These are phyloP conservation scores for Polyploca ridens DNA, from an alignment of 2,888 invertebrate genomes.

Conservation along the genomic window DNA sequence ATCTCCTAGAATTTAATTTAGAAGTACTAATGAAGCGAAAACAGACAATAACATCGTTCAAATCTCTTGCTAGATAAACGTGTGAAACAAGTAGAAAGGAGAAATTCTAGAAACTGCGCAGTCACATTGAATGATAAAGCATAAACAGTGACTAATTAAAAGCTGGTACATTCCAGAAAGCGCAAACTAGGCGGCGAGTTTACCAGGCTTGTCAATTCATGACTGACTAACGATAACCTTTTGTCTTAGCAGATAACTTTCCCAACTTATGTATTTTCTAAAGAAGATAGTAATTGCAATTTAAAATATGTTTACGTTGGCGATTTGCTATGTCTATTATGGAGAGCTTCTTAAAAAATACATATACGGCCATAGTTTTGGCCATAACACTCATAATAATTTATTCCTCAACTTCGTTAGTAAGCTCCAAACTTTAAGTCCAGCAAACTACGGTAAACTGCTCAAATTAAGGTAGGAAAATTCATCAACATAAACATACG, in stretches of 20 bases:
- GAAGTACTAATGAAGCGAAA: neutral
- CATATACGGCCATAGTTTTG: too few species aligned
- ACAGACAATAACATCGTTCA: neutral
- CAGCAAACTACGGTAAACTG: too few species aligned
- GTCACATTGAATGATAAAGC: neutral
- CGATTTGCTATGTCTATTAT: too few species aligned
- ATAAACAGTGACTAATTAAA: neutral
- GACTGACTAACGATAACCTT: constrained; percentile 5
- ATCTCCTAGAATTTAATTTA: neutral
- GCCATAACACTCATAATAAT: too few species aligned
- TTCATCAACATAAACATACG: neutral
- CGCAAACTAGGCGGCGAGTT: neutral
- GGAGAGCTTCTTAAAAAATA: too few species aligned
- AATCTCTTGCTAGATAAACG: neutral
- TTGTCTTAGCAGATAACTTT: neutral
- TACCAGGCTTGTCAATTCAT: neutral
- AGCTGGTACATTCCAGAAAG: neutral
- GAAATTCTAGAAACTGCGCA: neutral
- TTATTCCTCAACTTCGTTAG: too few species aligned
- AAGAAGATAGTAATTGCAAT: neutral
- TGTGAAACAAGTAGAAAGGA: neutral
- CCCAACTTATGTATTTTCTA: neutral
- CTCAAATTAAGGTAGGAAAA: neutral
- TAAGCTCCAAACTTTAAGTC: too few species aligned
- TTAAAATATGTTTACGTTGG: too few species aligned